Base-by-base conservation (phyloP, 2,888 invertebrate species). In the Ditylenchus weischeri region DNA sequence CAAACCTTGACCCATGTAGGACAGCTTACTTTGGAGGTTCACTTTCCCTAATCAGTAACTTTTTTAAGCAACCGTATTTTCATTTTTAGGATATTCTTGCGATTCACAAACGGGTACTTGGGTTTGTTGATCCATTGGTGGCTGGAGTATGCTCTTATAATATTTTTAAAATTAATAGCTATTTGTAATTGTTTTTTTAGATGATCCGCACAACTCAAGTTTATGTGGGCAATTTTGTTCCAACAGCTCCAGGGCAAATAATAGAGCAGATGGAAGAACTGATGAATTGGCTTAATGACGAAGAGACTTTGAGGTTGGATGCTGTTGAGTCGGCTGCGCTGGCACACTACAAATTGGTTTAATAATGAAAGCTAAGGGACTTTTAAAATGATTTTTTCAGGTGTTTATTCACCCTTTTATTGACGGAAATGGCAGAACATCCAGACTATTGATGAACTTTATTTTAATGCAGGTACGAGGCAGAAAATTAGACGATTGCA, bases 401-500 rank as follows among this genome's bases (percentile, higher is more conserved):
- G 77, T 96, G 0, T 91, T 91, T 83, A 93, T 96, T 76, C 96
- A 96, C 86, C 96, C 96, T 0, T 96, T 96, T 85, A 88, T 90
- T n/a, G 60, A 61, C 47, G 65, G 61, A 18, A 61, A 65, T 29
- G 65, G 61, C 10, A 58, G 65, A 15, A 65, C 59, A n/a, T 43
- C 65, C n/a, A 88, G 96, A 38, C 87, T 96, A 35, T 87, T 96
- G 1, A 95, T 96, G 94, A 96, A 96, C 85, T 88, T 93, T 76
- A 89, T 96, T 72, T 87, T 96, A 47, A 91, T 96, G 90, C 23
- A 43, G 43, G 43, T 43, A 8, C 3, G 8, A 15, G 8, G 8
- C 43, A 43, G 43, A 3, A 6, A 15, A 43, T 15, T 8, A 43
- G 15, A 43, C 43, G 15, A 43, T 13, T 43, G 43, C 8, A 43